Evolutionary conservation across 1,140 invertebrate species (phyloP), one percentile per base, ranked within the genome.

Genomic region (Melipona quadrifasciata): DNA sequence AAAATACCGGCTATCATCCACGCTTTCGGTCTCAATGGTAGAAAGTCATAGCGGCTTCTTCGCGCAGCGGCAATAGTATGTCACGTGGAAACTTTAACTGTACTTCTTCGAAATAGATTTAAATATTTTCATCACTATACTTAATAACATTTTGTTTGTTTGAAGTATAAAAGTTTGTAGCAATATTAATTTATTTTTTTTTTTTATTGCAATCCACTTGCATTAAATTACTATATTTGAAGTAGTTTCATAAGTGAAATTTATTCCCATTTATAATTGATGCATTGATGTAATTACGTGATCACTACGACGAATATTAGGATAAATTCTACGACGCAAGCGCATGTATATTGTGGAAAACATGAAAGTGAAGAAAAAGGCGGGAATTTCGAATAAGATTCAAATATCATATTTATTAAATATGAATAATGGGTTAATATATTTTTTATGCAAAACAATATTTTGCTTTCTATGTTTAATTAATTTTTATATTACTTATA

Each of bases 81-180:
- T 91, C 87, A 91, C 91, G 89, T 91, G 90, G 90, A 87, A 89
- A 84, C 67, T 76, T 82, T 82, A 80, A 57, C n/a, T 14, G 11
- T 76, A 58, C 21, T 57, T 72, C 39, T 24, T 53, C 21, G 19
- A 68, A 68, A 58, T 51, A 53, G 17, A 24, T 75, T 72, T 31
- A 57, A 53, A 47, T 55, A 53, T 80, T 17, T 64, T 53, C 51
- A 64, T 5, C n/a, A 51, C 27, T 19, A 27, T 19, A 34, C 5
- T 19, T 57, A 19, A 27, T 53, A 5, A 14, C 2, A 8, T 55
- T 55, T 5, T 19, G 39, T 82, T 57, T 47, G 68, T 57, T 67
- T 19, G 16, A 11, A 39, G 55, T 17, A 39, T n/a, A 31, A n/a
- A 58, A 47, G 14, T 34, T 19, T 24, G 24, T 17, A 27, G 1